A percentile compares a stretch with the other conserved stretches of the same genome.
These are phyloP conservation scores for Apteryx owenii DNA, from an alignment of 2,113 vertebrate genomes.

Conservation along the genomic window DNA sequence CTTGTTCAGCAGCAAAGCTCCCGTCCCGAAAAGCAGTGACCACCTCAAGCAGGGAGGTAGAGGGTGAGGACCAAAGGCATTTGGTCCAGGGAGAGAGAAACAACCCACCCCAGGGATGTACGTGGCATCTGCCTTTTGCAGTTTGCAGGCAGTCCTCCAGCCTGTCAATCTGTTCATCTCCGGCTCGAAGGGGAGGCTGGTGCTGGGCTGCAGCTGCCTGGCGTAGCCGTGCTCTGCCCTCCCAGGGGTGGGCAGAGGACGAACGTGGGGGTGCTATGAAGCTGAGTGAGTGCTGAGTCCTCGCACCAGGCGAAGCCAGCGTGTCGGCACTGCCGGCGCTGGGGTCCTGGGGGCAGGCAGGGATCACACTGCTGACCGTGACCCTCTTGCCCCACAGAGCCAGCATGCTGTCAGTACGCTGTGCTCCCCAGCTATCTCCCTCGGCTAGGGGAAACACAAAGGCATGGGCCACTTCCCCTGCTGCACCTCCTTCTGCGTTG, in stretches of 20 bases:
- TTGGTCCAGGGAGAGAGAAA: not conserved
- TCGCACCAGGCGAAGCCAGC: too few species aligned
- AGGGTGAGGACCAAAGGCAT: not conserved
- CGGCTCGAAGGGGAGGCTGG: not conserved
- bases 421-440: not conserved
- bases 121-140: not conserved
- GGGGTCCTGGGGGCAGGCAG: not conserved
- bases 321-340: not conserved
- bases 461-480: fast-evolving
- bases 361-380: too few species aligned
- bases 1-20: not conserved
- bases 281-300: not conserved
- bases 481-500: fast-evolving
- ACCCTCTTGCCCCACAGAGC: too few species aligned
- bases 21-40: not conserved
- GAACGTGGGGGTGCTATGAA: not conserved
- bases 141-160: not conserved
- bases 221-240: fast-evolving
- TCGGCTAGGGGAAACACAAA: not conserved
- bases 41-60: not conserved
- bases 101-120: fast-evolving
- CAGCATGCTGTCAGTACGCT: too few species aligned
- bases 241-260: not conserved
- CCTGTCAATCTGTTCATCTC: not conserved
- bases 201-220: not conserved